Base-by-base conservation (phyloP, 2,888 invertebrate species). In the Cephus runcator region DNA sequence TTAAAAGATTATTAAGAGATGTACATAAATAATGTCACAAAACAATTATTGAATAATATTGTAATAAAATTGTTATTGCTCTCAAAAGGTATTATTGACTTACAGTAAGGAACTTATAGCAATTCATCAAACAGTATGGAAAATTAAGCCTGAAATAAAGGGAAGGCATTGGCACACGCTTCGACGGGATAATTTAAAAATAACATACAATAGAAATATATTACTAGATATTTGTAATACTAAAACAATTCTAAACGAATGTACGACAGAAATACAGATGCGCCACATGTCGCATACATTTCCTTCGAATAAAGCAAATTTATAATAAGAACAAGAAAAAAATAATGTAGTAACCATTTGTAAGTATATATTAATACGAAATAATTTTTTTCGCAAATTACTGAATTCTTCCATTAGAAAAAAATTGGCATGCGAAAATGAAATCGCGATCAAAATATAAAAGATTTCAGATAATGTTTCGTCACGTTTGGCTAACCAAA, bases 391-490 rank as follows among this genome's bases (percentile, higher is more conserved):
- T 71, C 1, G 31, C 12, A 71, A 15, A 34, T 34, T 31, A 15
- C 15, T 71, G 15, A 9, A 71, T 3, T 4, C 34, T 6, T 71
- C 33, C 12, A 31, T 71, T 4, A 34, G 23, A 56, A 9, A 33
- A 31, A 71, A 15, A 11, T 71, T 34, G 31, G 33, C 31, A 12
- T 12, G 71, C 71, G 71, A 6, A 71, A 34, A 30, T 34, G 34
- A 71, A 71, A 33, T 71, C 31, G 71, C 31, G 31, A 71, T 23
- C 71, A 71, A 71, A 71, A 71, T 71, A 71, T 31, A 71, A 71
- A 34, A 71, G 12, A 71, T 23, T 31, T 33, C 31, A 15, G 12
- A 9, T 71, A 12, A 31, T 12, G 31, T 31, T 71, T 71, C 71
- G 12, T 71, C 12, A 31, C 71, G 4, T 71, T 34, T 6, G 1